Base-by-base conservation (phyloP, 2,888 invertebrate species). In the Listrodromus nycthemerus region DNA sequence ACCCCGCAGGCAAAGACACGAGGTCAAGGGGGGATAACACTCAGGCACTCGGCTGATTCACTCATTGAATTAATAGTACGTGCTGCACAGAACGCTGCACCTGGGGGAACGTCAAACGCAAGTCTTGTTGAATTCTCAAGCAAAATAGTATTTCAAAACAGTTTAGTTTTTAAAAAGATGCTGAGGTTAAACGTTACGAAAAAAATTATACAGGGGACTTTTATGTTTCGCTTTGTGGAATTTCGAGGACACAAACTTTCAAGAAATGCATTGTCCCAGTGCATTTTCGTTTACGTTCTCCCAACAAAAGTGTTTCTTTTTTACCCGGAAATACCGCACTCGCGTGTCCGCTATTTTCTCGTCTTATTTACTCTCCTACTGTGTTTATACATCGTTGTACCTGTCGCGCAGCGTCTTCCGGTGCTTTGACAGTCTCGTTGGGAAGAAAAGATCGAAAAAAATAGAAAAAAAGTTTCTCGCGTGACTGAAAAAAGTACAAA, bases 61-160 rank as follows among this genome's bases (percentile, higher is more conserved):
- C 89, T 91, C 89, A 87, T 89, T 90, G 90, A 91, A 92, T 92
- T 92, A 92, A 92, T 92, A 91, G 88, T 76, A 50, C 74, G n/a
- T 52, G 52, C 70, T 30, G 27, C 33, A 21, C 33, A 61, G 33
- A 30, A 69, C 78, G 33, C 10, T 70, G 55, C 13, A 8, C 24
- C 27, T 16, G 30, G 16, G 13, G 27, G 33, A 65, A 65, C 24
- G 2, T 24, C 13, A 52, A 50, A 37, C 16, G 45, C 58, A 50
- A 16, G 27, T 21, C 21, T 37, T 10, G 61, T 30, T n/a, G 33
- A 10, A 52, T 73, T 24, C 45, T 67, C 1, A 69, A 48, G 74
- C 21, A 48, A 48, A 19, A 67, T 8, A 19, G 33, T 16, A 27
- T 27, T 48, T 76, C 21, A 24, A 58, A 41, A 13, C 1, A 45